A percentile compares a stretch with the other conserved stretches of the same genome.
These are phyloP conservation scores for Heliangelus exortis DNA, from an alignment of 2,797 vertebrate species.

Conservation along the genomic window DNA sequence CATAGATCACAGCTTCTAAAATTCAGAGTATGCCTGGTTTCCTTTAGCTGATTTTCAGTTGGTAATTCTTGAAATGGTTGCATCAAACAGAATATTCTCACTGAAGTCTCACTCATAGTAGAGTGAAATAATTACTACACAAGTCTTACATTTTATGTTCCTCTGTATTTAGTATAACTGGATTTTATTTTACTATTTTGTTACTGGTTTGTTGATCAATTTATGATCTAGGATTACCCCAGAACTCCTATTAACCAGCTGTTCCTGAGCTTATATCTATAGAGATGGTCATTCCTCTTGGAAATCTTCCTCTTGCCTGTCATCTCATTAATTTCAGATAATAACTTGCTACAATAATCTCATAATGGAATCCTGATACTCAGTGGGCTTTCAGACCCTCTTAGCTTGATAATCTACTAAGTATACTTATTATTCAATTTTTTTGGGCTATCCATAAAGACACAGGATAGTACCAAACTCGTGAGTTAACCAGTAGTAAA, in stretches of 20 bases:
- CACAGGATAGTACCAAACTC: neutral
- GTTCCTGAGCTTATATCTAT: neutral
- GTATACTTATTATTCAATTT: neutral
- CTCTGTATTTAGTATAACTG: neutral
- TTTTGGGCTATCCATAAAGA: neutral
- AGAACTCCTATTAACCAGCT: neutral
- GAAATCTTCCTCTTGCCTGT: neutral
- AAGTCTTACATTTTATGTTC: neutral
- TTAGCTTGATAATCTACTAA: neutral
- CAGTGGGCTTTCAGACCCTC: neutral
- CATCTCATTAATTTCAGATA: neutral
- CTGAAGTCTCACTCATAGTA: neutral
- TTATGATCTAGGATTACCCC: conserved; percentile 19
- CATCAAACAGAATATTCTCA: neutral
- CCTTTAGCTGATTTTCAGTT: neutral
- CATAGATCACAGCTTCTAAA: neutral
- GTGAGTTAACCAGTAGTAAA: neutral
- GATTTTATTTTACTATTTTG: neutral
- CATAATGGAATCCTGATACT: neutral
- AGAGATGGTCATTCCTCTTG: neutral
- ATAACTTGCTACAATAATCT: neutral
- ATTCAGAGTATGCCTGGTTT: neutral
- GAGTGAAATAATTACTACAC: neutral
- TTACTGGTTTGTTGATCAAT: neutral
- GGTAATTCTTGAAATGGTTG: neutral